phyloP scores from a whole-genome alignment of 2,888 invertebrate species.

The Drosophila melanosoma region DNA sequence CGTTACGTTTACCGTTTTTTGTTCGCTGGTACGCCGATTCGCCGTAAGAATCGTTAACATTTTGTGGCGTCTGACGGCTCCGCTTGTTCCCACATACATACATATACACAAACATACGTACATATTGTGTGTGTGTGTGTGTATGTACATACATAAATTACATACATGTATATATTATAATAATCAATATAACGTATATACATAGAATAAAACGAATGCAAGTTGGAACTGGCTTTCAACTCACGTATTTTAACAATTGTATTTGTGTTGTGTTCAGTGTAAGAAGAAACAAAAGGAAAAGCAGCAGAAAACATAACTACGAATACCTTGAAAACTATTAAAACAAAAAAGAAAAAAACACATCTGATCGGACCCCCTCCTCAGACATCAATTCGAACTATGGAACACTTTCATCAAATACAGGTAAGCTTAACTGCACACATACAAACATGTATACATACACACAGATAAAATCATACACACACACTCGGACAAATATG shows the following conservation, averaged over 20 bases:
- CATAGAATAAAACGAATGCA: conserved; percentile 63
- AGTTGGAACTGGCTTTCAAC: conserved; percentile 61
- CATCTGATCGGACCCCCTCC: conserved; percentile 12
- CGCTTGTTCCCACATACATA: conserved; percentile 39
- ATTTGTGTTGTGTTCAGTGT: conserved; percentile 57
- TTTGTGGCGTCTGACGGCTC: conserved; percentile 57
- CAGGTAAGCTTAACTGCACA: conserved; percentile 82
- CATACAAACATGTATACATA: conserved; percentile 25
- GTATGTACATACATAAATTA: conserved; percentile 30
- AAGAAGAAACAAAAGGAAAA: conserved; percentile 36
- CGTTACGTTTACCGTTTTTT: conserved; percentile 55
- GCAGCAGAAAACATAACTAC: conserved; percentile 38
- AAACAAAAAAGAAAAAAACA: conserved; percentile 18
- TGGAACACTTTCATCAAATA: conserved; percentile 85
- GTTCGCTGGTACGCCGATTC: conserved; percentile 56
- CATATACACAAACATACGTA: conserved; percentile 30
- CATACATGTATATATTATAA: conserved; percentile 46
- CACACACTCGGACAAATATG: conserved; percentile 10
- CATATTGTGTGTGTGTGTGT: conserved; percentile 20
- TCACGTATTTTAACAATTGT: conserved; percentile 53
- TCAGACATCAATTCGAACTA: conserved; percentile 53
- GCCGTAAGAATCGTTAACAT: conserved; percentile 55
- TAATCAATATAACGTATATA: conserved; percentile 67
- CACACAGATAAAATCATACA: conserved; percentile 5
- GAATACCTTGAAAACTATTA: conserved; percentile 28